phyloP scores from a whole-genome alignment of 2,888 invertebrate species.

The Standfussiana lucernea region DNA sequence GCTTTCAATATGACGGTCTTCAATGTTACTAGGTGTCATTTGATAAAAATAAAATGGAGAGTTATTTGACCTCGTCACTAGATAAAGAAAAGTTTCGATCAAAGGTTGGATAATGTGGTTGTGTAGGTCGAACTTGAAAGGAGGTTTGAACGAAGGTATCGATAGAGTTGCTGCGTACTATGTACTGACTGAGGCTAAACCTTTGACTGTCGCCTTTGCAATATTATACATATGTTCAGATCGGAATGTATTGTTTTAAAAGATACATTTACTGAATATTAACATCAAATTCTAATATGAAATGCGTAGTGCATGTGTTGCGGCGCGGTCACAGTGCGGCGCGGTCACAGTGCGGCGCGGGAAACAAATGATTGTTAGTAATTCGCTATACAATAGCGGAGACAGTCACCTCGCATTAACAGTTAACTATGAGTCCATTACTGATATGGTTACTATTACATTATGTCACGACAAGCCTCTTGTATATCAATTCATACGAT shows the following conservation, averaged over 20 bases:
- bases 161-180: background rate
- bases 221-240: background rate
- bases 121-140: background rate
- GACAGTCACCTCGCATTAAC: background rate
- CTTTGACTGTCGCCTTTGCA: background rate
- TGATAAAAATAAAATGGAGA: background rate
- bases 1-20: background rate
- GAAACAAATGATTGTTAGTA: background rate
- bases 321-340: background rate
- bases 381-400: background rate
- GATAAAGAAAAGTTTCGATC: slow-evolving; percentile 13
- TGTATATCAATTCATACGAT: background rate
- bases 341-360: background rate
- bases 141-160: background rate
- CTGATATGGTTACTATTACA: background rate
- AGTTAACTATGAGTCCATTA: background rate
- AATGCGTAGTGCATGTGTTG: background rate
- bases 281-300: background rate
- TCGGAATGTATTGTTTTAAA: background rate
- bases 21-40: background rate
- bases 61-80: background rate
- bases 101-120: slow-evolving; percentile 10
- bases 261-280: background rate
- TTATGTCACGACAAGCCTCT: background rate
- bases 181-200: background rate